These are phyloP conservation scores for Rhadina sibilatrix DNA, from an alignment of 2,113 vertebrate genomes.

Conservation along the genomic window DNA sequence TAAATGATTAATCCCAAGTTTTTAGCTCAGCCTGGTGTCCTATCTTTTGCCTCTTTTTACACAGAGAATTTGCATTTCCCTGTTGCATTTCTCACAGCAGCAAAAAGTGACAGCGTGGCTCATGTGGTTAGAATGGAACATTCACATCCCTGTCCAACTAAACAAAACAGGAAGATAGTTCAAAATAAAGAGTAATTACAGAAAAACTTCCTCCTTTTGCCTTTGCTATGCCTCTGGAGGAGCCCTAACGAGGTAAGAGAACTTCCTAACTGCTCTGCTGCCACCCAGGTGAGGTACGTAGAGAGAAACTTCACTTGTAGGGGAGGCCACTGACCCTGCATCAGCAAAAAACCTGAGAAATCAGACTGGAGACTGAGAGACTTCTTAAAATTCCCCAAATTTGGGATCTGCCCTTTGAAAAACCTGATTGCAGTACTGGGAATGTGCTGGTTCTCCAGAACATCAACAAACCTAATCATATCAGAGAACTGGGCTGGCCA, in stretches of 20 bases:
- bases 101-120: accelerated
- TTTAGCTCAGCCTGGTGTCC: not conserved
- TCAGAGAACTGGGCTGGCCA: not conserved
- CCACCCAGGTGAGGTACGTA: not conserved
- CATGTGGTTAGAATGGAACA: not conserved
- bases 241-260: accelerated
- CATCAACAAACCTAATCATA: not conserved
- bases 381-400: not conserved
- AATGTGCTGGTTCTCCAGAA: not conserved
- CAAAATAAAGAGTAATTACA: not conserved
- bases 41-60: not conserved
- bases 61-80: not conserved
- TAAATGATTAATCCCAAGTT: not conserved
- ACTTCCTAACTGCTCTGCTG: not conserved
- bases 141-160: not conserved
- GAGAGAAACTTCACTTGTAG: not conserved
- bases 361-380: not conserved
- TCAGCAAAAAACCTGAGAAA: not conserved
- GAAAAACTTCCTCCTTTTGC: not conserved
- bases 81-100: not conserved
- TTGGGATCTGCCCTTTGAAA: not conserved
- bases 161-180: not conserved
- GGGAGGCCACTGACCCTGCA: not conserved
- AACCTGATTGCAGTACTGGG: not conserved
- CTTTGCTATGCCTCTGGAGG: not conserved